Conservation (phyloP, 2,113 vertebrate species). For the Urocynchramus pylzowi region DNA sequence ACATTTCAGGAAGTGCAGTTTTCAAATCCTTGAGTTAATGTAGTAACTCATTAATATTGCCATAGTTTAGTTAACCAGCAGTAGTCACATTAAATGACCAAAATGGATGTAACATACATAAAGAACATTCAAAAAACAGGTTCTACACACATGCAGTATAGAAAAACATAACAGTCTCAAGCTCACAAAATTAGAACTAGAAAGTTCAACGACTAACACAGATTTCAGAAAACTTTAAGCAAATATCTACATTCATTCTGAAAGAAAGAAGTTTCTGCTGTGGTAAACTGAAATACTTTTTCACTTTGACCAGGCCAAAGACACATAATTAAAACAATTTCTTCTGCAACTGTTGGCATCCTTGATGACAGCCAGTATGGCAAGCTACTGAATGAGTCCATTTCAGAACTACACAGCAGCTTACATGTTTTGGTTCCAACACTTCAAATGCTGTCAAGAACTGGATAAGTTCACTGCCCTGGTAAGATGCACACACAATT, state of each 20-base stretch:
- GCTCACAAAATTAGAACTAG: constrained; percentile 45
- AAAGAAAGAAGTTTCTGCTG: constrained; percentile 57
- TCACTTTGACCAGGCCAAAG: not conserved
- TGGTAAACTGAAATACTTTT: constrained; percentile 46
- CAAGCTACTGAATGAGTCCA: not conserved
- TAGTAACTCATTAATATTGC: constrained; percentile 16
- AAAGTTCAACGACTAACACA: constrained; percentile 20
- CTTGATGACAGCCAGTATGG: not conserved
- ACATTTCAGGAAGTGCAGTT: constrained; percentile 64
- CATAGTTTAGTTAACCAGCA: not conserved
- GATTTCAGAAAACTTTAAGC: constrained; percentile 47
- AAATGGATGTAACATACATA: constrained; percentile 42
- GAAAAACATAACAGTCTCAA: constrained; percentile 15
- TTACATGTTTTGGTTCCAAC: not conserved
- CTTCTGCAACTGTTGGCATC: not conserved
- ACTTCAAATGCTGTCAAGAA: not conserved
- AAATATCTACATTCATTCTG: constrained; percentile 60
- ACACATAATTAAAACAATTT: not conserved
- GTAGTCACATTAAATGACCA: constrained; percentile 13
- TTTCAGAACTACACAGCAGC: not conserved
- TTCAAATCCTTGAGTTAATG: constrained; percentile 2
- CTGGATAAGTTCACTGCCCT: not conserved
- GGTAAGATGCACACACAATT: not conserved
- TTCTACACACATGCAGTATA: constrained; percentile 61
- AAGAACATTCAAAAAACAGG: constrained; percentile 45